Conservation (phyloP, 1,140 invertebrate species). For the Ostrea denselamellosa region DNA sequence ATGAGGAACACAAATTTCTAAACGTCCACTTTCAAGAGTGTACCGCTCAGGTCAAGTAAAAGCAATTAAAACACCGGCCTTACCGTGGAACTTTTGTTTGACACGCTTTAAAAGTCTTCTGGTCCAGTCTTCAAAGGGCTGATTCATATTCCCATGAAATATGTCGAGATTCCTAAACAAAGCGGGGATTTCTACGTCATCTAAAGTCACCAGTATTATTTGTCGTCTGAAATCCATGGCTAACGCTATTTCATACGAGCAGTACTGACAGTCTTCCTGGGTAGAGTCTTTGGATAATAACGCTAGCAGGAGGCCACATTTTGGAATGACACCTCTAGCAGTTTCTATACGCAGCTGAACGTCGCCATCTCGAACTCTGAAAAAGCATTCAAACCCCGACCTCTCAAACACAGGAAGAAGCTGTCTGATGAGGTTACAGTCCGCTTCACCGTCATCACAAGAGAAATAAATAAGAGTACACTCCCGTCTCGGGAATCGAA, state of each 20-base stretch:
- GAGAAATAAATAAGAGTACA: background rate
- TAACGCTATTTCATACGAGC: constrained; percentile 14
- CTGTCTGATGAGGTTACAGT: background rate
- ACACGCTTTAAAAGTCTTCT: background rate
- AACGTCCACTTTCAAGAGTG: too few species aligned
- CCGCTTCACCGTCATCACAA: background rate
- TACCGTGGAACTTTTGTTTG: background rate
- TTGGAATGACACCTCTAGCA: constrained; percentile 23
- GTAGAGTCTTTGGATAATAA: background rate
- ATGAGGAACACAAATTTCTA: too few species aligned
- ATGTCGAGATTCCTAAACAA: background rate
- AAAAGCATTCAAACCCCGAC: background rate
- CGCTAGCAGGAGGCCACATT: background rate
- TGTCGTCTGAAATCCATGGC: constrained; percentile 18
- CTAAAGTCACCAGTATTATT: background rate
- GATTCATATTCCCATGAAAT: background rate
- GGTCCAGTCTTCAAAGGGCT: background rate
- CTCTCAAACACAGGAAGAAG: background rate
- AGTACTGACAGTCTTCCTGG: background rate
- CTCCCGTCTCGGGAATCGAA: background rate
- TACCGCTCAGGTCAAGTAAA: background rate
- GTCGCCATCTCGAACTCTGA: background rate
- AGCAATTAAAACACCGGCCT: background rate
- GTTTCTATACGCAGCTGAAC: constrained; percentile 16
- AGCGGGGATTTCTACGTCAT: constrained; percentile 12